Evolutionary conservation across 2,888 invertebrate species (phyloP), one percentile per base, ranked within the genome.

Genomic region (Hemaris fuciformis): DNA sequence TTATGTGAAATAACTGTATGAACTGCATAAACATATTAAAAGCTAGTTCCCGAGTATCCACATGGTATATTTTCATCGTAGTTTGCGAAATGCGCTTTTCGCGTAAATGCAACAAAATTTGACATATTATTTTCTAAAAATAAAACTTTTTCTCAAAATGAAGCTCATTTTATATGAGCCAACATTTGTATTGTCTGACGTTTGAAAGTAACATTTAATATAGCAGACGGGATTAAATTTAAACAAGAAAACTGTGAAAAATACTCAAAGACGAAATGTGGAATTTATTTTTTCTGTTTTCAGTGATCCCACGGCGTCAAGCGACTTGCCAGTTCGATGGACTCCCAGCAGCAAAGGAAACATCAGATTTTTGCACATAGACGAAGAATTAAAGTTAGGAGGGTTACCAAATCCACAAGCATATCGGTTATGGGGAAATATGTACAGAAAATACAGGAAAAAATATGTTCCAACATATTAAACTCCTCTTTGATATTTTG

Each of bases 231-330:
- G 18, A 48, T 48, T n/a, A 25, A 48, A 48, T 20, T 22, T 20
- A 43, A 18, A 10, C 22, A 43, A 43, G n/a, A 2, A 43, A 7
- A 43, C 18, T 43, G 42, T 43, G 10, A 43, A 20, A 6, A 13
- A 23, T 13, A 45, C 13, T 22, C 13, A 45, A 8, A 20, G 22
- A 45, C 22, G 13, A 22, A 22, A 4, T 13, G 3, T 22, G 3
- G 7, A 20, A 1, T 15, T n/a, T n/a, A 42, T 45, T 63, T 64
- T 62, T 65, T 60, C 53, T 65, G 61, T 64, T 79, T 81, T 43
- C 76, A 87, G 87, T 5, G 59, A 87, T 61, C 87, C 87, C 0
- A 85, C 85, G 5, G 85, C 87, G 15, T 45, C 59, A 15, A 67
- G 64, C 3, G 66, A 77, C 53, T 31, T 77, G 2, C 75, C 82